Conservation (phyloP, 2,888 invertebrate genomes). For the Acronicta aceris region DNA sequence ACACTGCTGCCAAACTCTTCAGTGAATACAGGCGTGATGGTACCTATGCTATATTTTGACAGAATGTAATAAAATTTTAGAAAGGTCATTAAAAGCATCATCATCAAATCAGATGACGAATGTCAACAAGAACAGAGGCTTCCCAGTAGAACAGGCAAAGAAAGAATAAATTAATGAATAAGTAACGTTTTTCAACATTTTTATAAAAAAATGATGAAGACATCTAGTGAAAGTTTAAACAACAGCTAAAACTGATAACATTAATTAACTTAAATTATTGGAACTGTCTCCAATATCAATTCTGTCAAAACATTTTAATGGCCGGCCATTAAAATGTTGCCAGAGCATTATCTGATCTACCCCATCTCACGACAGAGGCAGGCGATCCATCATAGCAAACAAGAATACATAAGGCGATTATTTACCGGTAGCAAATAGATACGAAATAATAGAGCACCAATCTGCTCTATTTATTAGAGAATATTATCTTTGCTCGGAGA, state of each 20-base stretch:
- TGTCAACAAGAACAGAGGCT: neutral
- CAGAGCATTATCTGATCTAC: conserved; percentile 43
- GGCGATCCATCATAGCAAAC: conserved; percentile 44
- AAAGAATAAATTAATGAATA: neutral
- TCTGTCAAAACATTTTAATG: conserved; percentile 31
- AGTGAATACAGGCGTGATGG: no score
- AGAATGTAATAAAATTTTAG: no score
- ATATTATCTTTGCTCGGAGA: conserved; percentile 32
- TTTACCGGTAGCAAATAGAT: conserved; percentile 53
- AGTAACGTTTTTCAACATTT: neutral
- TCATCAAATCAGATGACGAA: neutral
- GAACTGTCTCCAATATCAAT: conserved; percentile 52
- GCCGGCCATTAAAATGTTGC: conserved; percentile 45
- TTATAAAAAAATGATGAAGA: no score
- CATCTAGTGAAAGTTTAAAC: conserved; percentile 38
- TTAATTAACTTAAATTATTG: conserved; percentile 50
- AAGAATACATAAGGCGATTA: conserved; percentile 43
- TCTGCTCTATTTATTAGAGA: conserved; percentile 39
- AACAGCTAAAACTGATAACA: conserved; percentile 37
- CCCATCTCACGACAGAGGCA: conserved; percentile 37
- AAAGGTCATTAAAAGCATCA: no score
- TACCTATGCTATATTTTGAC: no score
- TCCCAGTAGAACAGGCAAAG: neutral
- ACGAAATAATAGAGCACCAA: conserved; percentile 42
- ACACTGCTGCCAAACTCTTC: no score